Evolutionary conservation across 2,113 vertebrate genomes (phyloP).

Genomic region (Sardina pilchardus): DNA sequence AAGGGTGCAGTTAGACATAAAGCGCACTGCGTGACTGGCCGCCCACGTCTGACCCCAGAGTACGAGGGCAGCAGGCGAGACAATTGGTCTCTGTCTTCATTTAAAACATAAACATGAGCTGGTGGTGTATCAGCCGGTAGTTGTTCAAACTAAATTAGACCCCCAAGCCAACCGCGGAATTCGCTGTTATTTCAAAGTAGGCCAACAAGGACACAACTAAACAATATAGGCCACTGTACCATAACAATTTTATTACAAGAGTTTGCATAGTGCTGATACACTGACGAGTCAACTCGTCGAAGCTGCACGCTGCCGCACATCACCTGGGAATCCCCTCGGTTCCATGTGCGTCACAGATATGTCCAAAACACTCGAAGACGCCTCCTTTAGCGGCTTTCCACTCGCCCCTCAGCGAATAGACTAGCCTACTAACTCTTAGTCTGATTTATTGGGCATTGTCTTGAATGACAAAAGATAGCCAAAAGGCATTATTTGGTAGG

Average conservation of each 20-base stretch:
- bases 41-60: conserved; percentile 18
- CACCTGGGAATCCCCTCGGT: conserved; percentile 4
- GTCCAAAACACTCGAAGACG: neutral
- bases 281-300: neutral
- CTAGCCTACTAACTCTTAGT: neutral
- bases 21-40: neutral
- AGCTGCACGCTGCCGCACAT: neutral
- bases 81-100: conserved; percentile 18
- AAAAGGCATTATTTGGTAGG: neutral
- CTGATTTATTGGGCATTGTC: neutral
- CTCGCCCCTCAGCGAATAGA: neutral
- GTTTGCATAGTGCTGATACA: neutral
- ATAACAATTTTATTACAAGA: neutral
- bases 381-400: conserved; percentile 8
- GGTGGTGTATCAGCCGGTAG: neutral
- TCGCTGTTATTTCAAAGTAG: neutral
- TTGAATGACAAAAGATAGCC: neutral
- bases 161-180: neutral
- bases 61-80: conserved; percentile 13
- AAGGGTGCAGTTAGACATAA: conserved; percentile 11
- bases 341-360: conserved; percentile 18
- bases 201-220: neutral
- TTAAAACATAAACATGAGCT: neutral
- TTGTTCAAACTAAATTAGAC: neutral
- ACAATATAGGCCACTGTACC: neutral